Conservation (phyloP, 2,113 vertebrate genomes). For the Sula dactylatra region DNA sequence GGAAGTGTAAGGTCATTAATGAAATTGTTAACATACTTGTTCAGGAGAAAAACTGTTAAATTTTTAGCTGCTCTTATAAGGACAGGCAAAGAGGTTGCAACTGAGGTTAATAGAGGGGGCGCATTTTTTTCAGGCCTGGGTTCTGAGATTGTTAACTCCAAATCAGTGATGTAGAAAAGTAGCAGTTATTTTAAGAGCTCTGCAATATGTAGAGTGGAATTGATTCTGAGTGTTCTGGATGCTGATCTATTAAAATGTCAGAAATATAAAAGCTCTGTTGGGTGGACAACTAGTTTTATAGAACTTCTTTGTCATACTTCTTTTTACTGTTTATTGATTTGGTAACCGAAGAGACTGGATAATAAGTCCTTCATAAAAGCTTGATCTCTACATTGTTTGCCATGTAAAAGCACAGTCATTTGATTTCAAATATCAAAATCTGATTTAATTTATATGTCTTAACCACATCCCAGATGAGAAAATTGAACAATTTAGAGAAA, state of each 20-base stretch:
- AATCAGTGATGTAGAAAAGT: background rate
- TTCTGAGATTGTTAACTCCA: background rate
- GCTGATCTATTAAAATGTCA: background rate
- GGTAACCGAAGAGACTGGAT: background rate
- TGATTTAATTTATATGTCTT: background rate
- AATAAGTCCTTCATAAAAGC: background rate
- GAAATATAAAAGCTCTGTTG: background rate
- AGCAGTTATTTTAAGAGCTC: background rate
- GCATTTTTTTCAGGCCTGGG: background rate
- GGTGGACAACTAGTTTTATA: background rate
- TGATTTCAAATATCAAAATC: background rate
- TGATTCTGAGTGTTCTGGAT: background rate
- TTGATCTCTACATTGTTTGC: background rate
- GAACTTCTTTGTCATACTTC: background rate
- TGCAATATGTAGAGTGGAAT: background rate
- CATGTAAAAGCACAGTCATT: background rate
- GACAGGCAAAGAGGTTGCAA: background rate
- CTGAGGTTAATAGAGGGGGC: background rate
- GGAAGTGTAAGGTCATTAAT: background rate
- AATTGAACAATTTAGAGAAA: background rate
- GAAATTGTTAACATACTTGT: background rate
- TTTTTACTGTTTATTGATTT: background rate
- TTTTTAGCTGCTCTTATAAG: background rate
- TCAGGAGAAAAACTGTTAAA: background rate
- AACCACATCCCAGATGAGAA: background rate